A percentile compares a stretch with the other conserved stretches of the same genome.
Evolutionary conservation across 1,140 invertebrate species (phyloP).

Genomic region (Kradibia gibbosae): DNA sequence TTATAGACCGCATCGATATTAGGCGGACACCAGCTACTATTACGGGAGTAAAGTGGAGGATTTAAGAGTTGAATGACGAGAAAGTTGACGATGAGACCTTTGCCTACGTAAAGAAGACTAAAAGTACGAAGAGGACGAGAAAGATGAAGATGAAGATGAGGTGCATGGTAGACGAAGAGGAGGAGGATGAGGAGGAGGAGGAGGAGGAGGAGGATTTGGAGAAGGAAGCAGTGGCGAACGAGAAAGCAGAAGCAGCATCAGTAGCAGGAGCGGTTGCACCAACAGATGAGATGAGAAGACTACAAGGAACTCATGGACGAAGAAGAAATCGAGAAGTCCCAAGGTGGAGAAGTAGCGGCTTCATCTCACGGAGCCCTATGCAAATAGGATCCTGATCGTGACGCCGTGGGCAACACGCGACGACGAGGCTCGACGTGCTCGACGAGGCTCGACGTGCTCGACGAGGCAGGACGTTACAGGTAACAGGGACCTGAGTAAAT

Average conservation of each 20-base stretch:
- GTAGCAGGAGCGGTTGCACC: conserved; percentile 6
- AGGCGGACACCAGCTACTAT: neutral
- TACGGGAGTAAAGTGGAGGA: too few relatives aligned
- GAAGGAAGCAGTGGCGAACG: neutral
- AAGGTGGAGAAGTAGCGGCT: conserved; percentile 49
- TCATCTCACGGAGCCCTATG: conserved; percentile 62
- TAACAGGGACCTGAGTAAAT: conserved; percentile 47
- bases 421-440: conserved; percentile 46
- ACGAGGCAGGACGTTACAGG: neutral
- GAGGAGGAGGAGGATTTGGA: neutral
- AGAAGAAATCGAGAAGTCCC: conserved; percentile 24
- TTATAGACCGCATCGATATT: neutral
- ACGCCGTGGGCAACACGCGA: conserved; percentile 59
- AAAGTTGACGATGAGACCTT: neutral
- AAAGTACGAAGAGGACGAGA: too few relatives aligned
- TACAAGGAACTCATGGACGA: neutral
- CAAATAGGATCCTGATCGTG: conserved; percentile 65
- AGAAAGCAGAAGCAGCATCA: conserved; percentile 28
- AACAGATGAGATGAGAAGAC: too few relatives aligned
- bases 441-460: conserved; percentile 55
- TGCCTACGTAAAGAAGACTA: too few relatives aligned
- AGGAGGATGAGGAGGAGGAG: neutral
- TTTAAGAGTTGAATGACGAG: too few relatives aligned
- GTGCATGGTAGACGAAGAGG: neutral
- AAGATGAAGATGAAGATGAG: neutral